Base-by-base conservation (phyloP, 2,888 invertebrate species). In the Yponomeuta cagnagella region DNA sequence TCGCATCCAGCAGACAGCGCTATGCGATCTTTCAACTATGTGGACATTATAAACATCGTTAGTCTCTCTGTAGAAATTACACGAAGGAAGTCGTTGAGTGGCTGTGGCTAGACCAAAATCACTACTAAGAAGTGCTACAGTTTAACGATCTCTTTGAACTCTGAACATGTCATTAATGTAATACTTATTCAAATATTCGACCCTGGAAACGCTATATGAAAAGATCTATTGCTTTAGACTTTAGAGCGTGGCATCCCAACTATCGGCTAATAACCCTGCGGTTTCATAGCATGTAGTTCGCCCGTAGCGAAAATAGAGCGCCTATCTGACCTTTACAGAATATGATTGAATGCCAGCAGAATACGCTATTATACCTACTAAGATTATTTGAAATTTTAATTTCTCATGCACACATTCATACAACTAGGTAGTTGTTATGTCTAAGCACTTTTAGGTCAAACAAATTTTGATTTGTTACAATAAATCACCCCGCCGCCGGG, bases 1-100 rank as follows among this genome's bases (percentile, higher is more conserved):
- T 69, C 71, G 74, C 69, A 68, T n/a, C 33, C 37, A 68, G 48
- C 37, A 48, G 37, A 68, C 31, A 58, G 69, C n/a, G 31, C 52
- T 69, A 68, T 52, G 48, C 68, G 48, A 10, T 23, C 64, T 64
- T 23, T 30, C 31, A 67, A 67, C 67, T 67, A 67, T 43, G 67
- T 43, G 67, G 33, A 37, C 65, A 33, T 33, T 30, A 65, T 65
- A 65, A 33, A 30, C 65, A 65, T 5, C 30, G 65, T 33, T 65
- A 30, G 65, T 31, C 30, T 12, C 12, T 65, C 65, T 15, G 52
- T 15, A 58, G 12, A 58, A 58, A 58, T 15, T 58, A 58, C 52
- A 6, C 15, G 15, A 58, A 5, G 12, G 5, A 58, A 58, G 15
- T 58, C 15, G 12, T 58, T 12, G 15, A 58, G 52, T 58, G 52